Evolutionary conservation across 1,140 invertebrate genomes (phyloP).

Genomic region (Rhyacophila brunnea): DNA sequence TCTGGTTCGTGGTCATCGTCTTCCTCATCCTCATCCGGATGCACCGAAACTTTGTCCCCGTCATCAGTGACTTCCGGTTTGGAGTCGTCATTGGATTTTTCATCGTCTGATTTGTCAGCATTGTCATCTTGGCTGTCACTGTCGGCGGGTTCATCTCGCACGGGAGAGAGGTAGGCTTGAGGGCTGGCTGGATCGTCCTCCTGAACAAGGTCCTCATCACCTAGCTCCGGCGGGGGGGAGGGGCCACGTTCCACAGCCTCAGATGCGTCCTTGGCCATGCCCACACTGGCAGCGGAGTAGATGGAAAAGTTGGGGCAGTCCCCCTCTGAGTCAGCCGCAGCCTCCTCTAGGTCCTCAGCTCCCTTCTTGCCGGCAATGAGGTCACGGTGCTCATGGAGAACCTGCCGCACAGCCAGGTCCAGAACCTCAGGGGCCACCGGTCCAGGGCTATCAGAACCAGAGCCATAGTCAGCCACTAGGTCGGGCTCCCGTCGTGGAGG

Average conservation of each 20-base stretch:
- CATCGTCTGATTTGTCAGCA: not conserved
- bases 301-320: constrained; percentile 83
- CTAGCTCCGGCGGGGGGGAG: constrained; percentile 3
- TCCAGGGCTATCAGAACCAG: constrained; percentile 13
- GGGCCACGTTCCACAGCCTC: constrained; percentile 47
- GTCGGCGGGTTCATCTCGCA: not conserved
- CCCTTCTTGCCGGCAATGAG: constrained; percentile 39
- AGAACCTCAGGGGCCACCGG: constrained; percentile 40
- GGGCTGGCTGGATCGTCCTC: constrained; percentile 41
- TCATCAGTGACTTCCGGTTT: not conserved
- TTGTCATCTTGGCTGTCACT: constrained; percentile 3
- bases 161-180: too few relatives aligned
- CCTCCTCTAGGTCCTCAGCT: constrained; percentile 44
- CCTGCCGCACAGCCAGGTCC: constrained; percentile 45
- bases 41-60: not conserved
- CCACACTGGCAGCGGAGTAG: constrained; percentile 76
- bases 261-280: constrained; percentile 59
- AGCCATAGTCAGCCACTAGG: constrained; percentile 12
- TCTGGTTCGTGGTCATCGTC: not conserved
- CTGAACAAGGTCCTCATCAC: constrained; percentile 46
- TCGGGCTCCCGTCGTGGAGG: constrained; percentile 12
- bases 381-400: constrained; percentile 43
- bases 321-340: constrained; percentile 60
- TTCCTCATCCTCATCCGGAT: not conserved
- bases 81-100: not conserved